Conservation (phyloP, 2,113 vertebrate genomes). For the Pardalotus punctatus region DNA sequence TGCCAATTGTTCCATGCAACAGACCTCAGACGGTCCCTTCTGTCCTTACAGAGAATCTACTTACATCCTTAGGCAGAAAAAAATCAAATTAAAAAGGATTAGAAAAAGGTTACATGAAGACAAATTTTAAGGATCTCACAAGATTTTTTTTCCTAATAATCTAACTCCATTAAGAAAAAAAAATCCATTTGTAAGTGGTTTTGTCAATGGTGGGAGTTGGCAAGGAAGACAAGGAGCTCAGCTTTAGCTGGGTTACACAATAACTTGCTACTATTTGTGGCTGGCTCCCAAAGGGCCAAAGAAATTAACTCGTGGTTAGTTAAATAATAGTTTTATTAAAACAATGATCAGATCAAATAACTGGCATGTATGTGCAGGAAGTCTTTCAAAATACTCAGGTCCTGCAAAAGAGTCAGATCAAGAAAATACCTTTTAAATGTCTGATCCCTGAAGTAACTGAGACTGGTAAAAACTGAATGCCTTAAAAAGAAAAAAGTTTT, state of each 20-base stretch:
- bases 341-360: constrained; percentile 64
- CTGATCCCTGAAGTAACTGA: constrained; percentile 43
- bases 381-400: constrained; percentile 49
- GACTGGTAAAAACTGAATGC: neutral
- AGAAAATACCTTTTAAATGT: constrained; percentile 26
- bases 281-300: constrained; percentile 45
- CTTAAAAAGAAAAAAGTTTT: constrained; percentile 18
- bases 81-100: neutral
- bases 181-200: neutral
- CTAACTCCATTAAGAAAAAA: neutral
- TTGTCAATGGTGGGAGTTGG: constrained; percentile 40
- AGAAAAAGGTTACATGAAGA: neutral
- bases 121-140: neutral
- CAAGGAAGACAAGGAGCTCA: constrained; percentile 27
- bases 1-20: neutral
- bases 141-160: neutral
- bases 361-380: constrained; percentile 45
- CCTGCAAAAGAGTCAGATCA: constrained; percentile 45
- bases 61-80: neutral
- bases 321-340: constrained; percentile 65
- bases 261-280: constrained; percentile 66
- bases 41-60: neutral
- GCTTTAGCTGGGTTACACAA: constrained; percentile 60
- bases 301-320: constrained; percentile 63
- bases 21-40: neutral